Evolutionary conservation across 2,888 invertebrate species (phyloP), one percentile per base, ranked within the genome.

Genomic region (Laothoe populi): DNA sequence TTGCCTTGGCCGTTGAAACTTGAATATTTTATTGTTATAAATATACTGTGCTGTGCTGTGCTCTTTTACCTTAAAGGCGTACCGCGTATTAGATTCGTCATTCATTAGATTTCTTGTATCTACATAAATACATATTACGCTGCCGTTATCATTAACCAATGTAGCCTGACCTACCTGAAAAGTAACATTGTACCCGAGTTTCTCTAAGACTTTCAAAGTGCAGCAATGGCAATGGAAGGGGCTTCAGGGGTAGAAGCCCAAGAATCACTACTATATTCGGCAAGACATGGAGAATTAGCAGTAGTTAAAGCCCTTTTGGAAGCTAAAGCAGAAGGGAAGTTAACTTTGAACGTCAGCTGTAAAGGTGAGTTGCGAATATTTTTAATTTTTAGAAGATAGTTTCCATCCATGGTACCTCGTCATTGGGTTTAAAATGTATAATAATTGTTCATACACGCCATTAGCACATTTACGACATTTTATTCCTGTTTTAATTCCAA

Each of bases 321-420:
- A 62, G 92, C 93, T 21, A 87, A 79, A 61, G 84, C 84, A 60
- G 90, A 93, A 62, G 91, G 90, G n/a, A 91, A 94, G 71, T 82
- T 94, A 42, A 86, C 87, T 31, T 82, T 95, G 67, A 92, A 95
- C 77, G 87, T 95, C 19, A 94, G 95, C 77, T 95, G 95, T 73
- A 95, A 95, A 94, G 95, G 95, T 95, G 86, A 68, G 64, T 61
- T 44, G 13, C n/a, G n/a, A 4, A 4, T 26, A 7, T 3, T 26
- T 26, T 26, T 26, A 11, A 13, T 38, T 35, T 35, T 35, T 35
- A 26, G 2, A 2, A 26, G 2, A 2, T 26, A 26, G 5, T 26
- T 26, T 26, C 5, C 26, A 26, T 26, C 5, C 2, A 5, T 4
- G 4, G 5, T 26, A 26, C 26, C 26, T 26, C 26, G 2, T 26